Base-by-base conservation (phyloP, 2,888 invertebrate species). In the Fragum whitleyi region DNA sequence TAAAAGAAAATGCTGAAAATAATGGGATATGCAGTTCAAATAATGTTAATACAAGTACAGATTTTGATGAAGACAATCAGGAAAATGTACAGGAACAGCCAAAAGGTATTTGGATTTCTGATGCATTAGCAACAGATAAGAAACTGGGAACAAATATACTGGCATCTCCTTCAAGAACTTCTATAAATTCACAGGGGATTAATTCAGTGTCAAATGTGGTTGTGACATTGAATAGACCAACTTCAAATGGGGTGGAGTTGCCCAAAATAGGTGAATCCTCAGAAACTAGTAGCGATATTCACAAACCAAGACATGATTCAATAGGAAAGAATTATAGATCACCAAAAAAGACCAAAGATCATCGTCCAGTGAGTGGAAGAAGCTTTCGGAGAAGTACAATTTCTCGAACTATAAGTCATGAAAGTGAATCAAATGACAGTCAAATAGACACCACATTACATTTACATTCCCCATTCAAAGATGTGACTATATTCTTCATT, bases 401-500 rank as follows among this genome's bases (percentile, higher is more conserved):
- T 42, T 77, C 81, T 21, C 55, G 75, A 28, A 51, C 75, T 23
- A 26, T 73, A 1, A 72, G 71, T 59, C 74, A 77, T 65, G 53
- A 74, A 16, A 65, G 26, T 62, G 73, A 73, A 29, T 21, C 23
- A 16, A 29, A 29, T 29, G 74, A 74, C 26, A 14, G n/a, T n/a
- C 67, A 70, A 26, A 42, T 79, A 9, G 82, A 78, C 51, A 26
- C 21, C 21, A 59, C 55, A 2, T 51, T 51, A 29, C 80, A 81
- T 74, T 36, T 67, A 72, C 55, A 75, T 23, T 85, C 82, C 3
- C 61, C 78, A 21, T 80, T 57, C 28, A 85, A 80, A 74, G 86
- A 88, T 76, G 73, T 88, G 26, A 90, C 91, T 6, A 93, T 96
- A 73, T 95, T 96, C 81, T 95, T 96, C 87, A 94, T 96, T 32